Evolutionary conservation across 2,113 vertebrate species (phyloP), one percentile per base, ranked within the genome.

Genomic region (Tinamus guttatus): DNA sequence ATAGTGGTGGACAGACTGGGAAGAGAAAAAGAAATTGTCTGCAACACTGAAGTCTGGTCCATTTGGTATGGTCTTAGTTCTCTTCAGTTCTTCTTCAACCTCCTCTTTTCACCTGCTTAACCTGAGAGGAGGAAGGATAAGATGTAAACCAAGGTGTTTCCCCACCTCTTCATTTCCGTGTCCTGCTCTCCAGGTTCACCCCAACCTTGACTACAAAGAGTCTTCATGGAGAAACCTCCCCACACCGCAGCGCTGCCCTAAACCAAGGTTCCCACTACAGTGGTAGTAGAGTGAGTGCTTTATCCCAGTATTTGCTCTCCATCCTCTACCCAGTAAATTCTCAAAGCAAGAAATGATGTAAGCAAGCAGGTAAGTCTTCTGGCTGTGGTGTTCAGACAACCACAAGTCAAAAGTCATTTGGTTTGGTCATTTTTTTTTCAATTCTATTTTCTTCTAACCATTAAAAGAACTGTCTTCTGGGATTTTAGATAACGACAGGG

Each of bases 131-230:
- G 34, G 19, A 73, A 83, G 45, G 59, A 36, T 36, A 10, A 24
- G 22, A n/a, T 62, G 59, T 24, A 36, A 7, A 59, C 21, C 13
- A 24, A 59, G 19, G 63, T 38, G 12, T 30, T 71, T 81, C 13
- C 19, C 5, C 6, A 28, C 0, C 40, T 67, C 13, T 41, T 6
- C 1, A 2, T 41, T 81, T 85, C 58, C 60, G 28, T 49, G 4
- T 4, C 32, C 11, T 64, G 9, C 47, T 18, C 17, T 76, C 22
- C 32, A 84, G 27, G 8, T 22, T 30, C 11, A 75, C 7, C 13
- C 34, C 18, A 21, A 1, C 32, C 4, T 12, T 64, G 47, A 41
- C 3, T 40, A 63, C 12, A 63, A 2, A 36, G 20, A 67, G 40
- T 18, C 52, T 59, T 41, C 32, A 25, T 40, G 18, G 32, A 79